A percentile compares a stretch with the other conserved stretches of the same genome.
These are phyloP conservation scores for Drosophila ercepeae DNA, from an alignment of 1,140 invertebrate genomes.

Conservation along the genomic window DNA sequence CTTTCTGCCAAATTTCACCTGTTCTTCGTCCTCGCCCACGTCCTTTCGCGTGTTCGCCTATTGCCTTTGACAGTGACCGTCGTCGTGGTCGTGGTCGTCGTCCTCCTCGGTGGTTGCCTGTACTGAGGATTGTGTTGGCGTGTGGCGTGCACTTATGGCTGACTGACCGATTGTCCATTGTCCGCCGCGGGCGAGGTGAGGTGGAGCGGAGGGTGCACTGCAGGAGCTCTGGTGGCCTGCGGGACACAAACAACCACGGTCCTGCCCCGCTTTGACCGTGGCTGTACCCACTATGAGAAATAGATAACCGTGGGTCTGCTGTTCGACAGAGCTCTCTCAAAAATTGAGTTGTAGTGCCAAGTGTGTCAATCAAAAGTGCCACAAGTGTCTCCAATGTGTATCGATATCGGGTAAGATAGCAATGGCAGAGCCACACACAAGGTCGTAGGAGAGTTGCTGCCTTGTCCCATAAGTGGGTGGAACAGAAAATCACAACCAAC, in stretches of 20 bases:
- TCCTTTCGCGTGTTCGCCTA: slow-evolving; percentile 26
- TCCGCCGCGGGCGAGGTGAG: neutral
- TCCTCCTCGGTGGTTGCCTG: slow-evolving; percentile 12
- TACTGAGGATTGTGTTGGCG: slow-evolving; percentile 5
- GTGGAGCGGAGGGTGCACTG: neutral
- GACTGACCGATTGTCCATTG: slow-evolving; percentile 44
- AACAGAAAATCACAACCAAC: neutral
- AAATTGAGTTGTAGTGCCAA: slow-evolving; percentile 40
- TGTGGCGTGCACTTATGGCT: slow-evolving; percentile 51
- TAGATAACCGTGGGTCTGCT: slow-evolving; percentile 19
- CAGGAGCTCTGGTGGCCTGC: neutral
- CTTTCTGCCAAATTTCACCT: slow-evolving; percentile 34
- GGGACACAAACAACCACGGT: slow-evolving; percentile 13
- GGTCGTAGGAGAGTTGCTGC: slow-evolving; percentile 11
- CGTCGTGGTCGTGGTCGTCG: slow-evolving; percentile 26
- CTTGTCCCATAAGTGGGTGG: neutral
- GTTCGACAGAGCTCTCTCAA: slow-evolving; percentile 9
- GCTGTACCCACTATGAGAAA: slow-evolving; percentile 10
- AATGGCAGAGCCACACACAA: slow-evolving; percentile 27
- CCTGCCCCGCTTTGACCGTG: slow-evolving; percentile 9
- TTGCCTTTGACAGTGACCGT: slow-evolving; percentile 70
- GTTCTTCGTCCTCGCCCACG: slow-evolving; percentile 8
- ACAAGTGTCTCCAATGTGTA: slow-evolving; percentile 45
- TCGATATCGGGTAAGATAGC: slow-evolving; percentile 33
- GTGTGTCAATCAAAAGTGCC: slow-evolving; percentile 48